phyloP scores from a whole-genome alignment of 2,113 vertebrate species.

The Polypterus bichir region DNA sequence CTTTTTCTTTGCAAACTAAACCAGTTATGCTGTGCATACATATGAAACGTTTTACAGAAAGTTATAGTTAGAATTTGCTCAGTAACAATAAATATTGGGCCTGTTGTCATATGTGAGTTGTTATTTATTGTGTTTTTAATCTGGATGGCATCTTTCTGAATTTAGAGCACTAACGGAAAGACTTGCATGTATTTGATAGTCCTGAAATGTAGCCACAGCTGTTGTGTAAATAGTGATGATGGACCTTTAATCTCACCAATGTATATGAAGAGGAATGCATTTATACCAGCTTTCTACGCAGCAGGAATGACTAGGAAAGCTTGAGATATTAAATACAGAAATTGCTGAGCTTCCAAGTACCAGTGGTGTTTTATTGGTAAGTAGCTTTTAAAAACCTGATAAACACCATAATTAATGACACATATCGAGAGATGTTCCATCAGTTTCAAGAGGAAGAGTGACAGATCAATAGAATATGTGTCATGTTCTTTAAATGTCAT shows the following conservation, averaged over 20 bases:
- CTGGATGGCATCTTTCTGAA: too few species aligned
- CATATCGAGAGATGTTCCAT: conserved; percentile 1
- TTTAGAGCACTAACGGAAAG: too few species aligned
- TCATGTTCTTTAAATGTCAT: conserved; percentile 7
- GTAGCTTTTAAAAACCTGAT: not conserved
- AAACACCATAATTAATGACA: conserved; percentile 8
- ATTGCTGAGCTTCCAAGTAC: conserved; percentile 19
- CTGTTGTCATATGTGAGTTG: too few species aligned
- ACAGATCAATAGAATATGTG: not conserved
- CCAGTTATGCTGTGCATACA: too few species aligned
- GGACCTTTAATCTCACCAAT: not conserved
- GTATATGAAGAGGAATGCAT: conserved; percentile 5
- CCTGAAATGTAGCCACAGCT: conserved; percentile 4
- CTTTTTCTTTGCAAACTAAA: too few species aligned
- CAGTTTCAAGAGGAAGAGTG: conserved; percentile 4
- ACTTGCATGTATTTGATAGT: not conserved
- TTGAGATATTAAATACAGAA: conserved; percentile 12
- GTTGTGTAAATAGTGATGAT: conserved; percentile 14
- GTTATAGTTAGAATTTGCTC: too few species aligned
- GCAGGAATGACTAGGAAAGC: conserved; percentile 12
- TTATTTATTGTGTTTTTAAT: too few species aligned
- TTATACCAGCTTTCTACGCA: conserved; percentile 5
- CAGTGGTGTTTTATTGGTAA: conserved; percentile 2
- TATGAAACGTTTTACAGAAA: too few species aligned
- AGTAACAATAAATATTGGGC: too few species aligned